Evolutionary conservation across 2,888 invertebrate species (phyloP).

Genomic region (Monochamus alternatus): DNA sequence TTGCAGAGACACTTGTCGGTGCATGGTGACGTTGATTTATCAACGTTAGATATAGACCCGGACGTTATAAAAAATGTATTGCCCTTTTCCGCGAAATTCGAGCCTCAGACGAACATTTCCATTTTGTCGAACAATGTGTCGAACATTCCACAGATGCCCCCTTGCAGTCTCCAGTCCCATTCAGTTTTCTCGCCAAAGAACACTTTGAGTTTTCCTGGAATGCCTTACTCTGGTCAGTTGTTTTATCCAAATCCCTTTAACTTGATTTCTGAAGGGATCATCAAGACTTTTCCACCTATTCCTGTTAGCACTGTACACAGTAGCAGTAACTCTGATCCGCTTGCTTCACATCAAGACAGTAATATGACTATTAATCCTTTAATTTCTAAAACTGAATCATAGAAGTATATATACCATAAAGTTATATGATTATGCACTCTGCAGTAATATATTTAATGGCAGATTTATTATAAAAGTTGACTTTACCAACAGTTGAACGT

Average conservation of each 20-base stretch:
- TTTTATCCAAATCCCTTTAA: constrained; percentile 15
- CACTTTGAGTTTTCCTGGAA: constrained; percentile 33
- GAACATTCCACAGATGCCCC: constrained; percentile 10
- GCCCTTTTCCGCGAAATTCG: constrained; percentile 26
- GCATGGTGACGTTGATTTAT: constrained; percentile 51
- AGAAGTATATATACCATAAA: not conserved
- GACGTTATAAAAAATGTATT: constrained; percentile 36
- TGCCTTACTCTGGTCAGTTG: constrained; percentile 27
- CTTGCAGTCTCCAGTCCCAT: constrained; percentile 22
- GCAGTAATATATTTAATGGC: no score
- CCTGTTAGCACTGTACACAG: not conserved
- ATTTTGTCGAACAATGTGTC: not conserved
- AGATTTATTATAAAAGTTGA: no score
- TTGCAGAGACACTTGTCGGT: constrained; percentile 62
- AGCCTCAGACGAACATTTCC: not conserved
- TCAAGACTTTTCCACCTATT: not conserved
- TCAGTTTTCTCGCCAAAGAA: constrained; percentile 38
- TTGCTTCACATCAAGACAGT: not conserved
- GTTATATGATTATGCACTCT: no score
- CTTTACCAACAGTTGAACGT: no score
- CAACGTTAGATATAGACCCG: constrained; percentile 27
- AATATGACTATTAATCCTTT: not conserved
- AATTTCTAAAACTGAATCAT: not conserved
- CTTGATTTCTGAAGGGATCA: not conserved
- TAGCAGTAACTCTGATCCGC: not conserved